phyloP scores from a whole-genome alignment of 2,888 invertebrate species.

The Chamaedrilus cognettii region DNA sequence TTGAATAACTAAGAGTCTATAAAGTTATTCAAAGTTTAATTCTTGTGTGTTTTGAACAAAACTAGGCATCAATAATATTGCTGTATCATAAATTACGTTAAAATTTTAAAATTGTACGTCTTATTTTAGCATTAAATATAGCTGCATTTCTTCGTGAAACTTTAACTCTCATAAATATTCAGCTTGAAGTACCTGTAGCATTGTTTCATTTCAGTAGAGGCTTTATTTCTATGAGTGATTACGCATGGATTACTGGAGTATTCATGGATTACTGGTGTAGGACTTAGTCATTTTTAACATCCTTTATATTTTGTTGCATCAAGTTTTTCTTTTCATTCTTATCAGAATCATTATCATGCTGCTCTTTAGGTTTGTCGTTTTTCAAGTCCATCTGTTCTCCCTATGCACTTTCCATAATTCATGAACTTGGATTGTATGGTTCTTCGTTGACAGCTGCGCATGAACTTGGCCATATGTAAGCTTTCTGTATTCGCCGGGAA shows the following conservation, averaged over 20 bases:
- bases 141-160: background rate
- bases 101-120: background rate
- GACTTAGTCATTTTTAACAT: background rate
- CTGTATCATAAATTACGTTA: background rate
- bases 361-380: conserved; percentile 20
- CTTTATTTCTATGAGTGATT: too few relatives aligned
- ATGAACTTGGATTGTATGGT: conserved; percentile 26
- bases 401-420: conserved; percentile 21
- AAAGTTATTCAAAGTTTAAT: background rate
- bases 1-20: too few relatives aligned
- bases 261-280: background rate
- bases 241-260: background rate
- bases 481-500: background rate
- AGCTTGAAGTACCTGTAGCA: too few relatives aligned
- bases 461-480: conserved; percentile 44
- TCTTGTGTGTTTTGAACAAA: too few relatives aligned
- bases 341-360: too few relatives aligned
- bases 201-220: too few relatives aligned
- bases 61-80: too few relatives aligned
- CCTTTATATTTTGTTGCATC: too few relatives aligned
- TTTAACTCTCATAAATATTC: too few relatives aligned
- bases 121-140: background rate
- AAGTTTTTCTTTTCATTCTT: too few relatives aligned
- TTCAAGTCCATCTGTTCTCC: conserved; percentile 11
- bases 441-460: conserved; percentile 36